Evolutionary conservation across 2,888 invertebrate genomes (phyloP).

Genomic region (Eurytoma californica): DNA sequence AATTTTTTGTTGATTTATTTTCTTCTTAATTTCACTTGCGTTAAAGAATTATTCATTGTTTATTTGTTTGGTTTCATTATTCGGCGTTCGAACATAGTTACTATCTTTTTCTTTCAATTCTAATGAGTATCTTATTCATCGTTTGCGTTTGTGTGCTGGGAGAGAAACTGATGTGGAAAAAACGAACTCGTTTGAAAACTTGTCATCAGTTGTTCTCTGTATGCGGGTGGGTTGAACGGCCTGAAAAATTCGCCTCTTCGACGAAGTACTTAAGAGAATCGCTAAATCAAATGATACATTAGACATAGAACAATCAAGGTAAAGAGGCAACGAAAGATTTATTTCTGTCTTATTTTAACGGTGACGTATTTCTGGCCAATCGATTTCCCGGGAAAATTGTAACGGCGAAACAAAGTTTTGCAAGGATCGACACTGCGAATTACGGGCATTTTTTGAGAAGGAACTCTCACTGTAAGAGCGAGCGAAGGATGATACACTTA

Average conservation of each 20-base stretch:
- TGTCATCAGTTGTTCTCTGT: not conserved
- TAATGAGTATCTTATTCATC: too few relatives aligned
- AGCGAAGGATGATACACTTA: constrained; percentile 60
- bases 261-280: constrained; percentile 23
- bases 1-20: not conserved
- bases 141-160: too few relatives aligned
- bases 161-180: too few relatives aligned
- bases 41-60: too few relatives aligned
- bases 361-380: too few relatives aligned
- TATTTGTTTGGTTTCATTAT: too few relatives aligned
- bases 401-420: not conserved
- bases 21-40: not conserved
- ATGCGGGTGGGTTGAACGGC: too few relatives aligned
- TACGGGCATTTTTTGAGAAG: constrained; percentile 31
- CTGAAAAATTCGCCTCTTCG: too few relatives aligned
- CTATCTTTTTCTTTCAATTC: too few relatives aligned
- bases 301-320: not conserved
- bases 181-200: not conserved
- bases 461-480: constrained; percentile 2
- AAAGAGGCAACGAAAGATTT: constrained; percentile 19
- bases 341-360: not conserved
- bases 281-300: not conserved
- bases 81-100: too few relatives aligned
- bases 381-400: too few relatives aligned
- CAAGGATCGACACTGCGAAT: constrained; percentile 14